phyloP scores from a whole-genome alignment of 2,888 invertebrate species.

The Siphonodentalium dalli region DNA sequence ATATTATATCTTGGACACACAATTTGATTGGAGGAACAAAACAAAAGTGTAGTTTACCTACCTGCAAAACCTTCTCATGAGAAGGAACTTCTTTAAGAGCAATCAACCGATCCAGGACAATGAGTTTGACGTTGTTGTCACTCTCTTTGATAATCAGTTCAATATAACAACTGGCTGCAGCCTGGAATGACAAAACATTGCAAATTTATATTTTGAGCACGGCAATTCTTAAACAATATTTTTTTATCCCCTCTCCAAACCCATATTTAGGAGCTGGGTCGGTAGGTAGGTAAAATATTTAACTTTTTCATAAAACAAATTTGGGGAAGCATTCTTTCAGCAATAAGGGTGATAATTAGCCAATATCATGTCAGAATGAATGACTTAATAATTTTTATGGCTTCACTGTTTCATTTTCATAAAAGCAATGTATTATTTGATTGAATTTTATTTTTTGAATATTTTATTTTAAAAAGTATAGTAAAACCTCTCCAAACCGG shows the following conservation, averaged over 20 bases:
- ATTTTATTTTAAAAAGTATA: too few species aligned
- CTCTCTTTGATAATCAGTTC: slow-evolving; percentile 99
- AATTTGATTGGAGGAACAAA: neutral
- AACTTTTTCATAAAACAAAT: too few species aligned
- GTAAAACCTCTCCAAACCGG: too few species aligned
- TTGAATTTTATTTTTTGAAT: too few species aligned
- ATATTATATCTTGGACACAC: neutral
- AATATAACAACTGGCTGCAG: slow-evolving; percentile 97
- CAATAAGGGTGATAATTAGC: too few species aligned
- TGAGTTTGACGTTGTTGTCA: slow-evolving; percentile 99
- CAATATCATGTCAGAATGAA: too few species aligned
- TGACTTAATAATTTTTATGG: too few species aligned
- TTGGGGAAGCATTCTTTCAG: too few species aligned
- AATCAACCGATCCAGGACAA: slow-evolving; percentile 91
- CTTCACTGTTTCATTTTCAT: too few species aligned
- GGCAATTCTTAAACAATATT: neutral
- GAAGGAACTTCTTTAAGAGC: slow-evolving; percentile 82
- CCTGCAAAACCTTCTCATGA: slow-evolving; percentile 82
- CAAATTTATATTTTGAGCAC: neutral
- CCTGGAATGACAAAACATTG: slow-evolving; percentile 68
- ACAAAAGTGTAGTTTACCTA: slow-evolving; percentile 20
- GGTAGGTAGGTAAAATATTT: neutral
- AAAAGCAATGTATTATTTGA: too few species aligned
- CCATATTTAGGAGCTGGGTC: neutral
- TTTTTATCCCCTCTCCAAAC: neutral